Percentiles rank a stretch among this genome's conserved stretches.
Conservation (phyloP, 2,888 invertebrate species). For the Cheilosia scutellata region DNA sequence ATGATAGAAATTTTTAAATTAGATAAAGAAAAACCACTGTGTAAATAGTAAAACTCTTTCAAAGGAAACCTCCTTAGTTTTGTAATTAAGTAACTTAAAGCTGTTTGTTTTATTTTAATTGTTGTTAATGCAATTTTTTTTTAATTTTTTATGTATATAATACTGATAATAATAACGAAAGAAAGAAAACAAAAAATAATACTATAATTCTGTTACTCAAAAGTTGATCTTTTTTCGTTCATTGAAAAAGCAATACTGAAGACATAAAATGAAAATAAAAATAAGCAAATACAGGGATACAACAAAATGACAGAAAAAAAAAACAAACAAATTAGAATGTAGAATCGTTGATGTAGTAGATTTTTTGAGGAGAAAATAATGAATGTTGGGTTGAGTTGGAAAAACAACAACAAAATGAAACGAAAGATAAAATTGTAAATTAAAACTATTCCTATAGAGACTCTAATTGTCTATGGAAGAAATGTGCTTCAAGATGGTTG, state of each 20-base stretch:
- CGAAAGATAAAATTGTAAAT: slow-evolving; percentile 26
- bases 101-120: slow-evolving; percentile 32
- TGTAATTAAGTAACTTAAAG: slow-evolving; percentile 67
- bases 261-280: slow-evolving; percentile 5
- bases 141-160: slow-evolving; percentile 66
- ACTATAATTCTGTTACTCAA: slow-evolving; percentile 59
- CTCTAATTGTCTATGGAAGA: slow-evolving; percentile 74
- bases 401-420: slow-evolving; percentile 25
- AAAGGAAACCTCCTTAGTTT: slow-evolving; percentile 56
- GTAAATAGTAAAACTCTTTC: slow-evolving; percentile 61
- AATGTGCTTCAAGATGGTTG: slow-evolving; percentile 75
- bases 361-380: slow-evolving; percentile 61
- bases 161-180: slow-evolving; percentile 33
- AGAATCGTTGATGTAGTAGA: slow-evolving; percentile 37
- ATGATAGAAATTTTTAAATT: slow-evolving; percentile 35
- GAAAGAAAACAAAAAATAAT: slow-evolving; percentile 25
- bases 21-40: slow-evolving; percentile 40
- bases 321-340: slow-evolving; percentile 22
- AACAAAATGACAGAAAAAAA: slow-evolving; percentile 9
- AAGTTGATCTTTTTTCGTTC: slow-evolving; percentile 41
- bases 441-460: slow-evolving; percentile 69
- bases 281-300: slow-evolving; percentile 19
- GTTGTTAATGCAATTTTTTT: slow-evolving; percentile 57
- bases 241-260: slow-evolving; percentile 29
- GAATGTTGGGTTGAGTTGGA: background rate